Base-by-base conservation (phyloP, 2,797 vertebrate genomes). In the Melanotaenia pygmaea region DNA sequence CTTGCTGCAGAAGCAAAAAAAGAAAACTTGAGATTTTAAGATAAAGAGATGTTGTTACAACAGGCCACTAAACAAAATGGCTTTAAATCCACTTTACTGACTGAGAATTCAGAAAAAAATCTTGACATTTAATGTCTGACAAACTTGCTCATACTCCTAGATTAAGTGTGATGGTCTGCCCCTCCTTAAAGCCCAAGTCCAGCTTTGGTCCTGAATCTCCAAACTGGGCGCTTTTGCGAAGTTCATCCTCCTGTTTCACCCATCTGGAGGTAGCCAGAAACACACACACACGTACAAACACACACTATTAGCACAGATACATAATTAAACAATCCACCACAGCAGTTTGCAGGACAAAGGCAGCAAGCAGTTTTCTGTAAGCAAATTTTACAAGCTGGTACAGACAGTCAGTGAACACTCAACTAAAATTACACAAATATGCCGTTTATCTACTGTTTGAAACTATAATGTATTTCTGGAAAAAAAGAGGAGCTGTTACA, bases 111-210 rank as follows among this genome's bases (percentile, higher is more conserved):
- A 43, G 1, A 13, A 16, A 18, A 38, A 59, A 43, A 37, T 26
- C 6, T 10, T 22, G 3, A 64, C 13, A 14, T 16, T 3, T n/a
- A 1, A n/a, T 38, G 13, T 32, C 2, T 7, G n/a, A 22, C 22
- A 64, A 2, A 32, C 38, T 14, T 5, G 30, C 1, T 72, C 80
- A 86, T 80, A 99, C 97, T 92, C 97, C 97, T 20, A 99, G 97
- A 86, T 96, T 98, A 58, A 99, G 91, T 43, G 97, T 99, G 88
- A 99, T 99, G 60, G 97, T 99, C 89, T 98, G 97, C 64, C 97
- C 97, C 80, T 99, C 97, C 84, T 98, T 99, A 84, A 99, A 99
- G 14, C 97, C 97, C 47, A 99, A 90, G 82, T 99, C 97, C 89
- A 98, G 91, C 76, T 97, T 98, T 38, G 97, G 97, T 80, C 93